Conservation (phyloP, 2,797 vertebrate genomes). For the Apogon hyalosoma region DNA sequence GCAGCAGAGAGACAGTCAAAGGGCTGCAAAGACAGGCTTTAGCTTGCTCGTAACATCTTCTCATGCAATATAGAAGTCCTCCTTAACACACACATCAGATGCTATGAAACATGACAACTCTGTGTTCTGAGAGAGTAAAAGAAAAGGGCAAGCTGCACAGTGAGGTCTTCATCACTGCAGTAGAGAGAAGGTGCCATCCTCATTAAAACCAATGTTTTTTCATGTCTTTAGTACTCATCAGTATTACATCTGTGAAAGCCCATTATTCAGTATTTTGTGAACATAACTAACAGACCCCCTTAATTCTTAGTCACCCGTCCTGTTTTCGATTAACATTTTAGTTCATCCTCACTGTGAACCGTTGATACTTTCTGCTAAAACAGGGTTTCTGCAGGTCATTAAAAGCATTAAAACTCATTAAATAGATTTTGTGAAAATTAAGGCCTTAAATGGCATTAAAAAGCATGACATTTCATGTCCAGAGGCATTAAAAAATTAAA, state of each 20-base stretch:
- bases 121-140: neutral
- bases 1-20: neutral
- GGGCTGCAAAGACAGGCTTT: too few relatives aligned
- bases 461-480: too few relatives aligned
- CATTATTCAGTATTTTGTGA: neutral
- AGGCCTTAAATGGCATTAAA: too few relatives aligned
- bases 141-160: conserved; percentile 16
- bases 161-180: neutral
- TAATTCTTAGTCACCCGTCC: too few relatives aligned
- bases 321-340: neutral
- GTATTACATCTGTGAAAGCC: neutral
- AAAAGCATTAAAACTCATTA: too few relatives aligned
- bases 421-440: too few relatives aligned
- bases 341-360: neutral
- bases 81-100: neutral
- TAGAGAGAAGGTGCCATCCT: neutral
- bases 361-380: too few relatives aligned
- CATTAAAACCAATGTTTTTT: neutral
- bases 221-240: neutral
- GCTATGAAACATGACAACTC: conserved; percentile 3
- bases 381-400: too few relatives aligned
- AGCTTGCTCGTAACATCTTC: too few relatives aligned
- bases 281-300: too few relatives aligned
- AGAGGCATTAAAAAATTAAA: too few relatives aligned
- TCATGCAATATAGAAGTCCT: too few relatives aligned